These are phyloP conservation scores for Anguilla anguilla DNA, from an alignment of 2,797 vertebrate species.

Conservation along the genomic window DNA sequence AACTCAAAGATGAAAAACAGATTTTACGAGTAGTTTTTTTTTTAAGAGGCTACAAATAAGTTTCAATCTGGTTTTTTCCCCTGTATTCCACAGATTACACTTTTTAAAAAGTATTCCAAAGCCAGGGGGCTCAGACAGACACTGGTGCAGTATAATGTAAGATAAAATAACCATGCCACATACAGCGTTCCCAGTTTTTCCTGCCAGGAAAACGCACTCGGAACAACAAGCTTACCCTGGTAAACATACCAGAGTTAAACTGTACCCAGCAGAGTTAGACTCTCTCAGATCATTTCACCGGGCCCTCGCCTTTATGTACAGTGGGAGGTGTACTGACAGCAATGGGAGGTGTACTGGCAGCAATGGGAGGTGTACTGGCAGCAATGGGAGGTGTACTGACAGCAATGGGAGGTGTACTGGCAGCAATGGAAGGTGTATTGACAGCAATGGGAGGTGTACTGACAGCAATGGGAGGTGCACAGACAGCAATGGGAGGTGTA, in stretches of 20 bases:
- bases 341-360: no score
- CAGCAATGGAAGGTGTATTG: neutral
- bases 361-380: no score
- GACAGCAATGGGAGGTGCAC: no score
- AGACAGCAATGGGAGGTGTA: neutral
- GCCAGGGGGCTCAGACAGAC: no score
- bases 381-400: neutral
- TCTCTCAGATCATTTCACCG: neutral
- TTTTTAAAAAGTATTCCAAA: neutral
- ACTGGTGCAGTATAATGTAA: no score
- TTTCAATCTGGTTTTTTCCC: neutral
- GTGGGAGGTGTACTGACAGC: no score
- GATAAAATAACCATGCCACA: neutral
- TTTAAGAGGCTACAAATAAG: neutral
- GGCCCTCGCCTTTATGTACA: no score
- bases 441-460: neutral
- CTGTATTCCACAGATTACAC: neutral
- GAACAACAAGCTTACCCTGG: neutral
- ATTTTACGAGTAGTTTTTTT: neutral
- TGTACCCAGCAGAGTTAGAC: neutral
- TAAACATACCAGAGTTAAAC: neutral
- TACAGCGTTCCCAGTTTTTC: neutral
- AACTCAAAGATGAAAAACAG: neutral
- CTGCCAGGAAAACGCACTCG: neutral
- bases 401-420: neutral